phyloP scores from a whole-genome alignment of 2,113 vertebrate species.

The Thinocorus orbignyianus region DNA sequence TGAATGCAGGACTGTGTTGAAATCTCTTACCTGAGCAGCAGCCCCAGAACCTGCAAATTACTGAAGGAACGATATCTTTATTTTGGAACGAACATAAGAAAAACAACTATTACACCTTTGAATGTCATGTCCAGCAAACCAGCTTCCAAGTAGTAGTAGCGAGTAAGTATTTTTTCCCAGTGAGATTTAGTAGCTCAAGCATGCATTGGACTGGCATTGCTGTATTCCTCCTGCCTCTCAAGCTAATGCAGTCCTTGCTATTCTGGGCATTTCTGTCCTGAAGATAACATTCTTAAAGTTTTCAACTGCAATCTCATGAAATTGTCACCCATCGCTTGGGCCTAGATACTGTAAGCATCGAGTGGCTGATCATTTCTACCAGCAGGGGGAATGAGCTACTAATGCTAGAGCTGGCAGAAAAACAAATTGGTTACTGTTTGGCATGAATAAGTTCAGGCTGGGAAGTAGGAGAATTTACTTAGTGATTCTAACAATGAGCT shows the following conservation, averaged over 20 bases:
- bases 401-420: neutral
- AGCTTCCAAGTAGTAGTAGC: neutral
- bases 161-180: neutral
- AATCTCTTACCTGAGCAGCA: neutral
- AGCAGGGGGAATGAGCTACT: neutral
- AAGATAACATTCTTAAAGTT: neutral
- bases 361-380: neutral
- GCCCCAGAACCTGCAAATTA: neutral
- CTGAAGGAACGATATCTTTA: neutral
- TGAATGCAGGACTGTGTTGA: neutral
- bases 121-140: neutral
- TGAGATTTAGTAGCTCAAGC: neutral
- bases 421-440: neutral
- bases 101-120: neutral
- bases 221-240: neutral
- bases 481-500: neutral
- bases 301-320: neutral
- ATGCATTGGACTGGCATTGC: neutral
- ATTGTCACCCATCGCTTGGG: constrained; percentile 13
- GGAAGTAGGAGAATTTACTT: neutral
- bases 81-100: neutral
- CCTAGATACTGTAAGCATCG: neutral
- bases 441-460: neutral
- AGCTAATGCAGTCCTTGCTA: neutral
- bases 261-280: neutral